Evolutionary conservation across 2,888 invertebrate species (phyloP), one percentile per base, ranked within the genome.

Genomic region (Ormyrus thymus): DNA sequence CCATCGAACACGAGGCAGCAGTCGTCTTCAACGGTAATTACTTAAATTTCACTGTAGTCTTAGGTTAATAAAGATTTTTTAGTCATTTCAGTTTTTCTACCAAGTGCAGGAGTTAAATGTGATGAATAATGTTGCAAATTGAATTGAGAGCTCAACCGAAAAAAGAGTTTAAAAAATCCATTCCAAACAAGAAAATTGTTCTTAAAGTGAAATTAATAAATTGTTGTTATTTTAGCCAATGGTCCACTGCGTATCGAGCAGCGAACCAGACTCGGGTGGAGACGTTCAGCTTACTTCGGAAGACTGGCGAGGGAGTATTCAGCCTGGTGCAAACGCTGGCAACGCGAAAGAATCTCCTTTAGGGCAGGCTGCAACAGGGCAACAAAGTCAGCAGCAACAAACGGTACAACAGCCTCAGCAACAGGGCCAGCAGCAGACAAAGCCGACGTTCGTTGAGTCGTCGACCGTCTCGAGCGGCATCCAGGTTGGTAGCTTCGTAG

Each of bases 201-300:
- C 11, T 48, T 15, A 29, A 15, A 3, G n/a, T 15, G n/a, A 66
- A 65, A 65, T 65, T 13, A 15, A 58, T 59, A 11, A 53, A 46
- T 61, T 43, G 58, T 10, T 51, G 4, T 66, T 13, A 45, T 65
- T 82, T 65, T 91, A 94, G 94, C 94, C 94, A 7, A 94, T 96
- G 96, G 96, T 96, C 48, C 96, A 96, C 88, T 96, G 96, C 88
- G 95, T 96, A 81, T 96, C 96, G 51, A 96, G 96, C 87, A 96
- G 96, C 84, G 96, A 96, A 87, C 95, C 94, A 50, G 96, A 96
- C 86, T 92, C 93, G 1, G 92, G 92, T 7, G 93, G 93, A 43
- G 83, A 85, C 58, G 82, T 85, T 50, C 83, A 83, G 53, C 80
- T 85, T 55, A 84, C 83, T 5, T 82, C 86, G 15, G 88, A 89